Conservation (phyloP, 2,113 vertebrate species). For the Cephalopterus ornatus region DNA sequence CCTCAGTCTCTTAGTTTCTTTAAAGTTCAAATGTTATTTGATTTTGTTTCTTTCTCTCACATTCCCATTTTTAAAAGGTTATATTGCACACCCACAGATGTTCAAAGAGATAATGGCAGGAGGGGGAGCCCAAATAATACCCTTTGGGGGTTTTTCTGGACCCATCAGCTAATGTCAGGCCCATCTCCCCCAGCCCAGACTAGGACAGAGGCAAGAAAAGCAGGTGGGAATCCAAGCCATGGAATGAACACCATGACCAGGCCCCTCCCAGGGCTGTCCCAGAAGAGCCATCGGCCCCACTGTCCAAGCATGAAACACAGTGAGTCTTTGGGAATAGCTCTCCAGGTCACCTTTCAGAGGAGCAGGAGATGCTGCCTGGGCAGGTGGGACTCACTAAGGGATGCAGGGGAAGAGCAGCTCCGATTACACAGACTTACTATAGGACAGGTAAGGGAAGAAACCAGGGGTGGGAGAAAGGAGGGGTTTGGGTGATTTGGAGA, state of each 20-base stretch:
- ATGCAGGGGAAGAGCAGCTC: neutral
- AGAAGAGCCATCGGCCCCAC: fast-evolving
- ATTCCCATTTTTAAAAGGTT: neutral
- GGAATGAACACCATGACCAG: neutral
- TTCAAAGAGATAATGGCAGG: neutral
- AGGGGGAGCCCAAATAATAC: neutral
- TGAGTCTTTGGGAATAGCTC: neutral
- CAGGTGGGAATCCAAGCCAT: neutral
- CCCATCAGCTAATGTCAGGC: neutral
- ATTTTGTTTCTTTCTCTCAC: neutral
- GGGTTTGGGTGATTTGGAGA: neutral
- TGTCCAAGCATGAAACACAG: neutral
- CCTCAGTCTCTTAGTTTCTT: neutral
- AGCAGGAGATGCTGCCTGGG: neutral
- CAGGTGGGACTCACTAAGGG: neutral
- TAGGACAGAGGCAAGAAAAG: neutral
- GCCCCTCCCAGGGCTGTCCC: neutral
- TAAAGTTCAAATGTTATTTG: neutral
- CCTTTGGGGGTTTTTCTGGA: neutral
- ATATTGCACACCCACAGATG: neutral
- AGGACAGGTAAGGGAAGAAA: neutral
- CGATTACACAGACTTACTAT: neutral
- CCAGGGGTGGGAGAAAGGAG: neutral
- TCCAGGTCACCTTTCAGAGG: neutral
- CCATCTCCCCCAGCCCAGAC: neutral